Base-by-base conservation (phyloP, 2,888 invertebrate species). In the Tinea semifulvella region DNA sequence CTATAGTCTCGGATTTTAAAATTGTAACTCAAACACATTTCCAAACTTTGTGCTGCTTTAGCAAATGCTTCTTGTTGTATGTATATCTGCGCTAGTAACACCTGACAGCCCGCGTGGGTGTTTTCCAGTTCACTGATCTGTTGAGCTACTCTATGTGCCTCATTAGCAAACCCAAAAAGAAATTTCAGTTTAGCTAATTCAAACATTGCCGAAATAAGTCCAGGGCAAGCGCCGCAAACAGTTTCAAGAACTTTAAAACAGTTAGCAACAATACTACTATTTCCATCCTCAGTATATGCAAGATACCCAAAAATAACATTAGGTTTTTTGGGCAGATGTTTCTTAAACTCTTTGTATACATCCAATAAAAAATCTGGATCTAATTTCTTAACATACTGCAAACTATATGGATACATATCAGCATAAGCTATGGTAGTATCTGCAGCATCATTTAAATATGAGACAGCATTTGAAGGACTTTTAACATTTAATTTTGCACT, bases 1-100 rank as follows among this genome's bases (percentile, higher is more conserved):
- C 96, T 93, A 68, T 92, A 91, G 48, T 97, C 96, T 51, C 96
- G 82, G 0, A 98, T 90, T 70, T 92, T 90, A 62, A 98, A 97
- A 68, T 97, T 94, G 60, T 92, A 91, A 59, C 96, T 96, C 10
- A 98, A 76, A 46, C 94, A 95, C 51, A 92, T 86, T 72, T 98
- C 97, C 38, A 98, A 75, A 45, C 89, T 89, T 63, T 95, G 94
- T 8, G 90, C 85, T 0, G 97, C 97, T 59, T 90, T 85, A 13
- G 89, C 84, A 56, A 85, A 92, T 38, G 85, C 80, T 27, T 85
- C 83, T 57, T 88, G 86, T 47, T 87, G 86, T 4, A 94, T 84
- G 52, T 91, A 88, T 44, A 96, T 91, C 67, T 93, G 90, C 1
- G 97, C 93, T 75, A 95, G 84, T 7, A 97, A 73, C 1, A 98